These are phyloP conservation scores for Capitulum mitella DNA, from an alignment of 2,888 invertebrate genomes.

Conservation along the genomic window DNA sequence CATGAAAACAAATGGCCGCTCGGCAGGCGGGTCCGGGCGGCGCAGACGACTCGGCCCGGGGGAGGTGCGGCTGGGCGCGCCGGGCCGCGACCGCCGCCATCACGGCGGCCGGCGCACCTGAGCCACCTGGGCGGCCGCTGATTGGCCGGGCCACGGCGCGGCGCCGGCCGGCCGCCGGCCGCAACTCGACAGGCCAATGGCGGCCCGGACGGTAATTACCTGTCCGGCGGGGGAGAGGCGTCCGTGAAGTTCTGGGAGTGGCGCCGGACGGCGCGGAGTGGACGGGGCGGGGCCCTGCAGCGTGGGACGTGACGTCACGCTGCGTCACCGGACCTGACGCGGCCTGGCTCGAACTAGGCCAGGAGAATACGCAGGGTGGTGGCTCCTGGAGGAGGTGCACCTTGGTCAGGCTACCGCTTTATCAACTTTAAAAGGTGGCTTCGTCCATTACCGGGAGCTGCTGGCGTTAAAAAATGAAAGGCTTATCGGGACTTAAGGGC, in stretches of 20 bases:
- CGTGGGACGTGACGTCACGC: too few relatives aligned
- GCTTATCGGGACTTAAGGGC: too few relatives aligned
- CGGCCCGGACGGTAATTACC: not conserved
- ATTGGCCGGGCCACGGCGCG: not conserved
- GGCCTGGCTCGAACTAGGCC: too few relatives aligned
- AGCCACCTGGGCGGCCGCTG: not conserved
- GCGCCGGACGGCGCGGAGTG: not conserved
- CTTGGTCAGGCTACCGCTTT: too few relatives aligned
- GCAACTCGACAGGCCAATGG: not conserved
- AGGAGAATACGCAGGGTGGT: too few relatives aligned
- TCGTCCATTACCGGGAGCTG: too few relatives aligned
- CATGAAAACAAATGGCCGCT: not conserved
- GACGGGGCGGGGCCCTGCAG: not conserved
- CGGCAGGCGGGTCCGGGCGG: not conserved
- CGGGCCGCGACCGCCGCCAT: not conserved
- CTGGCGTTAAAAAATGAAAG: too few relatives aligned
- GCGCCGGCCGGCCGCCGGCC: not conserved
- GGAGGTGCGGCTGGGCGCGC: not conserved
- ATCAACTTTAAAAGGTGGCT: too few relatives aligned
- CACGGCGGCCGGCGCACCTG: not conserved
- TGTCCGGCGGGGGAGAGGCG: not conserved
- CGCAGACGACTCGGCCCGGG: not conserved
- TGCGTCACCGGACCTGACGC: too few relatives aligned
- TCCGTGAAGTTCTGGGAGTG: not conserved
- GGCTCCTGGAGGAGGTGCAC: too few relatives aligned